Evolutionary conservation across 2,113 vertebrate genomes (phyloP).

Genomic region (Oryctolagus cuniculus): mOryCun1.1 NC_091434.1:84157001-84157500

Average conservation of each 20-base stretch:
- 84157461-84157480: constrained; percentile 85
- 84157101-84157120: neutral
- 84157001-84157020: too few species aligned
- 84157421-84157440: constrained; percentile 67
- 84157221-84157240: neutral
- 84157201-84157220: constrained; percentile 7
- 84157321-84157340: constrained; percentile 78
- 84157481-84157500: constrained; percentile 84
- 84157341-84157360: constrained; percentile 63
- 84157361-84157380: constrained; percentile 67
- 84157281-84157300: constrained; percentile 68
- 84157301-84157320: constrained; percentile 60
- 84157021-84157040: too few species aligned
- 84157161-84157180: constrained; percentile 14
- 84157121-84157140: constrained; percentile 47
- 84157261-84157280: constrained; percentile 70
- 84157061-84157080: neutral
- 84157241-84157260: neutral
- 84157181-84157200: neutral
- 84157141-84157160: neutral
- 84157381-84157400: constrained; percentile 66
- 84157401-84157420: constrained; percentile 65
- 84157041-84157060: neutral
- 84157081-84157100: neutral
- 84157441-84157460: constrained; percentile 83